Evolutionary conservation across 1,140 invertebrate species (phyloP).

Genomic region (Brachionus sp.): DNA sequence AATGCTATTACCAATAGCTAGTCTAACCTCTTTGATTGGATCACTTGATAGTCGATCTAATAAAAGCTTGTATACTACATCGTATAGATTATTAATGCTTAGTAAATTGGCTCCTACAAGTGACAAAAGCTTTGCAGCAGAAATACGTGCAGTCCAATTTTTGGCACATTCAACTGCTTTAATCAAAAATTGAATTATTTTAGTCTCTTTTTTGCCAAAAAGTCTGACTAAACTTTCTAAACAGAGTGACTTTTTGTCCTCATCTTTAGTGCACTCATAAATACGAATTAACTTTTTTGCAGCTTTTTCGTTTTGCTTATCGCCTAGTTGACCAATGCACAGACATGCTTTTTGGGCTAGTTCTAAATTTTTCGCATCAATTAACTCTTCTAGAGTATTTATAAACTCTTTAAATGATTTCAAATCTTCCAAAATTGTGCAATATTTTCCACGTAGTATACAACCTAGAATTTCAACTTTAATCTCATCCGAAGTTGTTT

Average conservation of each 20-base stretch:
- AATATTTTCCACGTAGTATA: background rate
- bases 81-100: conserved; percentile 38
- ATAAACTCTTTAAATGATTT: background rate
- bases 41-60: conserved; percentile 56
- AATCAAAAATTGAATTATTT: background rate
- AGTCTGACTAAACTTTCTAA: conserved; percentile 30
- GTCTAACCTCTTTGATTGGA: conserved; percentile 53
- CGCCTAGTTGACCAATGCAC: conserved; percentile 11
- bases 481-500: background rate
- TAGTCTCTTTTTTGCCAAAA: background rate
- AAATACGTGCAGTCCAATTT: background rate
- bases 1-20: conserved; percentile 53
- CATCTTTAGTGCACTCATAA: background rate
- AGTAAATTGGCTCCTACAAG: background rate
- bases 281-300: background rate
- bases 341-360: background rate
- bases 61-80: conserved; percentile 53
- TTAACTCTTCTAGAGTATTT: background rate
- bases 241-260: background rate
- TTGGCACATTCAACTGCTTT: background rate
- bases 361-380: background rate
- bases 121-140: conserved; percentile 15
- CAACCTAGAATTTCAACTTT: background rate
- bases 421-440: background rate
- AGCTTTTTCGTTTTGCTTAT: background rate